A percentile compares a stretch with the other conserved stretches of the same genome.
phyloP scores from a whole-genome alignment of 2,888 invertebrate species.

The Stenodera caucasica region DNA sequence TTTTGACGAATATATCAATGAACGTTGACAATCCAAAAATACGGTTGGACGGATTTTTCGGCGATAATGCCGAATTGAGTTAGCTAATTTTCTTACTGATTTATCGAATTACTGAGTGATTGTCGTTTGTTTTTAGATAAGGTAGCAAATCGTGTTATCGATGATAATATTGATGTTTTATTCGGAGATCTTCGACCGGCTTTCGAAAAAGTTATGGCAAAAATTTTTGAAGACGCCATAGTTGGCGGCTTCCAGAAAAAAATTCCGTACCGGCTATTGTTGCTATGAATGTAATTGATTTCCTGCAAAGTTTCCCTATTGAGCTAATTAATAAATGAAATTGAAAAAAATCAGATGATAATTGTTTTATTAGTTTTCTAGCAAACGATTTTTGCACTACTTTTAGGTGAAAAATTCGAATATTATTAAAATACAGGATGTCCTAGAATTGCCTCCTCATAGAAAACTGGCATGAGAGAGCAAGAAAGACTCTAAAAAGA shows the following conservation, averaged over 20 bases:
- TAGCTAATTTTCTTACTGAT: too few relatives aligned
- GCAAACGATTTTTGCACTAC: too few relatives aligned
- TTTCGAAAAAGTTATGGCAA: conserved; percentile 38
- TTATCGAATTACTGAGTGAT: conserved; percentile 8
- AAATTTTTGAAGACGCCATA: conserved; percentile 37
- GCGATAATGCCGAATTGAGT: conserved; percentile 40
- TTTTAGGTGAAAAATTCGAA: too few relatives aligned
- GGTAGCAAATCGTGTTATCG: conserved; percentile 49
- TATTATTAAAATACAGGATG: too few relatives aligned
- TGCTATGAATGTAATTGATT: too few relatives aligned
- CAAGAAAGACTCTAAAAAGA: too few relatives aligned
- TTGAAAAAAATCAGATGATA: too few relatives aligned
- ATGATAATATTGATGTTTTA: conserved; percentile 50
- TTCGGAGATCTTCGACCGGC: conserved; percentile 51
- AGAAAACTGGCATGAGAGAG: too few relatives aligned
- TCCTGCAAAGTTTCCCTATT: too few relatives aligned
- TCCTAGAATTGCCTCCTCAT: too few relatives aligned
- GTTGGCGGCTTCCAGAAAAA: conserved; percentile 33
- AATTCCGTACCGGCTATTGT: conserved; percentile 33
- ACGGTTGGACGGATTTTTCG: conserved; percentile 42
- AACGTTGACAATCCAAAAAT: conserved; percentile 38
- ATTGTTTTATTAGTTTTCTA: too few relatives aligned
- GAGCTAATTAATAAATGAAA: too few relatives aligned
- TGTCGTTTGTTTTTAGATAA: conserved; percentile 29
- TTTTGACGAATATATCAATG: conserved; percentile 38